Evolutionary conservation across 2,888 invertebrate genomes (phyloP).

Genomic region (Troides helena): DNA sequence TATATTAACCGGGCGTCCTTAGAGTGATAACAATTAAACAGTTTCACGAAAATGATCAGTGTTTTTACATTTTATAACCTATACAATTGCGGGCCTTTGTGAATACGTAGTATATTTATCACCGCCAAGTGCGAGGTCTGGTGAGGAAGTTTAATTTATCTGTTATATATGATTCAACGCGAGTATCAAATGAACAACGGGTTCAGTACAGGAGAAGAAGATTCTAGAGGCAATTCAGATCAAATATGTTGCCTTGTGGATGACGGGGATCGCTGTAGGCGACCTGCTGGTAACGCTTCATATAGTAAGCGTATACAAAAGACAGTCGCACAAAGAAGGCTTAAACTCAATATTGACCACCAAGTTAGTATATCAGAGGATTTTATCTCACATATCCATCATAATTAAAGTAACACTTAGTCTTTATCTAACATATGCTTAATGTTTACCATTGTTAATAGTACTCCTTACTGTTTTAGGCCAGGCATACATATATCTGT

Average conservation of each 20-base stretch:
- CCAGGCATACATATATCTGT: conserved; percentile 97
- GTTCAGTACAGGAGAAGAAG: conserved; percentile 94
- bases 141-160: conserved; percentile 57
- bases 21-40: conserved; percentile 52
- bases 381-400: neutral
- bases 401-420: neutral
- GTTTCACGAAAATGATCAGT: conserved; percentile 53
- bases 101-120: conserved; percentile 66
- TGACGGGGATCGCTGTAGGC: conserved; percentile 91
- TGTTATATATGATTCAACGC: conserved; percentile 79
- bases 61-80: conserved; percentile 72
- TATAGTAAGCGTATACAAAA: conserved; percentile 98
- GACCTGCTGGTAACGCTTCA: conserved; percentile 95
- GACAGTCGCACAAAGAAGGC: conserved; percentile 93
- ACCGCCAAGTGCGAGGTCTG: conserved; percentile 61
- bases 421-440: neutral
- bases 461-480: conserved; percentile 76
- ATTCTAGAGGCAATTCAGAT: conserved; percentile 92
- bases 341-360: conserved; percentile 92
- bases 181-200: conserved; percentile 88
- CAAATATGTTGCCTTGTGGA: conserved; percentile 96
- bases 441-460: neutral
- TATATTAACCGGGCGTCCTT: conserved; percentile 38
- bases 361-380: conserved; percentile 51
- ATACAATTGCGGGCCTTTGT: conserved; percentile 57